Evolutionary conservation across 2,888 invertebrate genomes (phyloP), one percentile per base, ranked within the genome.

Genomic region (Eurois occulta): DNA sequence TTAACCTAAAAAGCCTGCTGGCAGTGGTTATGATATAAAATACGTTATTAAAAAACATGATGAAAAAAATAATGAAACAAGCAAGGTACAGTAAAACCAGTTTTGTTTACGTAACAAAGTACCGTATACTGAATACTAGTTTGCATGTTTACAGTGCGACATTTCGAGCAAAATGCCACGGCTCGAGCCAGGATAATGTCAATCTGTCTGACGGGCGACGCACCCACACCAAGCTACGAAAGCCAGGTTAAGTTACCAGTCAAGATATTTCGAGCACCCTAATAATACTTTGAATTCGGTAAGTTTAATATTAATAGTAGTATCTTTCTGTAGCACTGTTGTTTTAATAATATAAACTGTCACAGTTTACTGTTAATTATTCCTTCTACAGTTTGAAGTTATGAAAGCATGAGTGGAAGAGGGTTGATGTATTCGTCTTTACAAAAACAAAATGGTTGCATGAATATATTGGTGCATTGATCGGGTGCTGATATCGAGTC

Each of bases 141-240:
- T 84, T 83, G 83, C 83, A 87, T 84, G 87, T 89, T 84, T 84
- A 84, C 87, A 75, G 75, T 71, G 87, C 86, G 90, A 90, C 90
- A 90, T 91, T 91, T 90, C 80, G 84, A 86, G 83, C 79, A 79
- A 86, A 90, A 91, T 90, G 90, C 87, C 91, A 88, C 77, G 78
- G 84, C 85, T 83, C 78, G 74, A 80, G 81, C 80, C 65, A 81
- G 91, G 87, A 90, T 91, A 91, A 91, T 90, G 91, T 90, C 91
- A 91, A 81, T 85, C 87, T 84, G 80, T 77, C 78, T 32, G 89
- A 87, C 89, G 75, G 73, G 78, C 68, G 76, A 77, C 76, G 78
- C 78, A 76, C 84, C 78, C 72, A 86, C 85, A 84, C 84, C 68
- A 66, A 67, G 72, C 65, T 48, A 80, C 81, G 64, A 85, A 88